A percentile compares a stretch with the other conserved stretches of the same genome.
phyloP scores from a whole-genome alignment of 2,797 vertebrate genomes.

The Xerus rutilus region DNA sequence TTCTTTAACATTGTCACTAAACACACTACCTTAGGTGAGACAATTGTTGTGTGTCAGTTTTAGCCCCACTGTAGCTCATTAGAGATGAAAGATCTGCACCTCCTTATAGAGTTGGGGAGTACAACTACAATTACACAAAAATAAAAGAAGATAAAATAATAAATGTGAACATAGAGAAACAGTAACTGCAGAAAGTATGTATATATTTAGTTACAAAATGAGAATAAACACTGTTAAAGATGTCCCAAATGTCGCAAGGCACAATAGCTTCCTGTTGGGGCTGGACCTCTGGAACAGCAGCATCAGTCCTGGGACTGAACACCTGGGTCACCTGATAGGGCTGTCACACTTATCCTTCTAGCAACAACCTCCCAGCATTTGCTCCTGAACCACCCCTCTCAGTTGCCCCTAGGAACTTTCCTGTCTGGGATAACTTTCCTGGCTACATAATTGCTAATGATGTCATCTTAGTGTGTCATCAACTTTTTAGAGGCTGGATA shows the following conservation, averaged over 20 bases:
- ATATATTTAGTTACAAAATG: neutral
- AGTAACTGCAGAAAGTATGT: neutral
- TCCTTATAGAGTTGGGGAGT: neutral
- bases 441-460: neutral
- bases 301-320: accelerated
- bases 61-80: neutral
- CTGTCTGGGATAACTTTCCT: neutral
- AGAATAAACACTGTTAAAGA: neutral
- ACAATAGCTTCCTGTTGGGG: neutral
- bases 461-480: neutral
- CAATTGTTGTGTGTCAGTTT: neutral
- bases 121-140: neutral
- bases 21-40: neutral
- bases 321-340: accelerated
- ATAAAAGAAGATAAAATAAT: neutral
- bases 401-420: neutral
- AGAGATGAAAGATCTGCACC: neutral
- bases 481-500: neutral
- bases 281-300: neutral
- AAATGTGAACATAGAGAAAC: neutral
- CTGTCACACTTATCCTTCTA: neutral
- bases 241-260: neutral
- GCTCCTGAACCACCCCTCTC: neutral
- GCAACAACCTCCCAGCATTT: neutral
- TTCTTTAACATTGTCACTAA: constrained; percentile 52